Evolutionary conservation across 92 coral and sea anemone species (phyloP), one percentile per base, ranked within the genome.

Genomic region (Nematostella vectensis): DNA sequence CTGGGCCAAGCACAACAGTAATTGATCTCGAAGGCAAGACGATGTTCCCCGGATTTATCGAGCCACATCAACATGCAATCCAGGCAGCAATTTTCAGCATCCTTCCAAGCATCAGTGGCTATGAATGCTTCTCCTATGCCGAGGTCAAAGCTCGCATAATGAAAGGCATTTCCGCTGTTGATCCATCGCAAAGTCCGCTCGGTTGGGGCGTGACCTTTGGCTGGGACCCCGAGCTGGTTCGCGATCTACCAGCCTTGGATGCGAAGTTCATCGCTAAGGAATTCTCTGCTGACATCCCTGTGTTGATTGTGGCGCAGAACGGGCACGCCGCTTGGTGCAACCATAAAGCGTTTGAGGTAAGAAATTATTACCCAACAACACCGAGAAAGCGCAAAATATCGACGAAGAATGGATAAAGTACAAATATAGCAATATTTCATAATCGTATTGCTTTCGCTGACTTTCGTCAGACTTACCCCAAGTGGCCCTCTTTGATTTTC

Each of bases 291-390:
- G 50, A 49, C 11, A 16, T 83, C 23, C 85, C 91, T 19, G 29
- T 77, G n/a, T 23, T 37, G 15, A 61, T 83, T 9, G 1, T 70
- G 1, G 76, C 76, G 4, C 85, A 77, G 48, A 83, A 66, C 23
- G 56, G 65, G 0, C 91, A 83, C 48, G 68, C 66, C 1, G 73
- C 56, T 16, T 83, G 91, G 91, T 83, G 33, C 2, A 83, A 83
- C 48, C 77, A 51, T 40, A 77, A 67, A 33, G 51, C 11, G 9
- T 45, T 45, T 4, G 51, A 45, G 51, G 51, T 45, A 19, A 17
- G 51, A n/a, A n/a, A n/a, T n/a, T n/a, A n/a, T n/a, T n/a, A n/a
- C n/a, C n/a, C n/a, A n/a, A n/a, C n/a, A n/a, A n/a, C n/a, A n/a
- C n/a, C n/a, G n/a, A n/a, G n/a, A n/a, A n/a, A n/a, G n/a, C n/a